Percentiles rank a stretch among this genome's conserved stretches.
Evolutionary conservation across 2,888 invertebrate genomes (phyloP).

Genomic region (Mesoligia furuncula): DNA sequence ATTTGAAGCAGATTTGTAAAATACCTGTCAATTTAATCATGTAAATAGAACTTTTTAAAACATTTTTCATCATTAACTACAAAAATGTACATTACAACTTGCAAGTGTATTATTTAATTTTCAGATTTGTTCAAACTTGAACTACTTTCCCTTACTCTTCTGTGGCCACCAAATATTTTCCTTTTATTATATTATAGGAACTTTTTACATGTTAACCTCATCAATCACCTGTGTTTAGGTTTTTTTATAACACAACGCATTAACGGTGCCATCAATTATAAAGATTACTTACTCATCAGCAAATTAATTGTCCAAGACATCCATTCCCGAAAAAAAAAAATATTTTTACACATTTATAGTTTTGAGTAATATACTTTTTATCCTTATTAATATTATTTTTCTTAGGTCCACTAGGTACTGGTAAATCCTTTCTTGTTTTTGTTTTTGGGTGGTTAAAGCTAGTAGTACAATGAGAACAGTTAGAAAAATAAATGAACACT

Average conservation of each 20-base stretch:
- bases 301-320: slow-evolving; percentile 27
- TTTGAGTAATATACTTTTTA: not conserved
- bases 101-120: not conserved
- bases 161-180: not conserved
- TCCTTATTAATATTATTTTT: not conserved
- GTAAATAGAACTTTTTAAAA: not conserved
- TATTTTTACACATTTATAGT: not conserved
- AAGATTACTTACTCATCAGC: slow-evolving; percentile 40
- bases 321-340: slow-evolving; percentile 3
- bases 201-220: slow-evolving; percentile 46
- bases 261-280: slow-evolving; percentile 47
- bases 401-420: no score
- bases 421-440: no score
- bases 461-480: not conserved
- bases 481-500: not conserved
- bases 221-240: slow-evolving; percentile 46
- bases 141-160: slow-evolving; percentile 1
- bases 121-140: not conserved
- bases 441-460: not conserved
- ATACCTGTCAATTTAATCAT: no score
- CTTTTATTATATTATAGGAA: slow-evolving; percentile 16
- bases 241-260: slow-evolving; percentile 35
- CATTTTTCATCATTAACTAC: no score
- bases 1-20: not conserved
- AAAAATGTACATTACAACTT: no score